Evolutionary conservation across 2,797 vertebrate species (phyloP).

Genomic region (Malurus splendens): DNA sequence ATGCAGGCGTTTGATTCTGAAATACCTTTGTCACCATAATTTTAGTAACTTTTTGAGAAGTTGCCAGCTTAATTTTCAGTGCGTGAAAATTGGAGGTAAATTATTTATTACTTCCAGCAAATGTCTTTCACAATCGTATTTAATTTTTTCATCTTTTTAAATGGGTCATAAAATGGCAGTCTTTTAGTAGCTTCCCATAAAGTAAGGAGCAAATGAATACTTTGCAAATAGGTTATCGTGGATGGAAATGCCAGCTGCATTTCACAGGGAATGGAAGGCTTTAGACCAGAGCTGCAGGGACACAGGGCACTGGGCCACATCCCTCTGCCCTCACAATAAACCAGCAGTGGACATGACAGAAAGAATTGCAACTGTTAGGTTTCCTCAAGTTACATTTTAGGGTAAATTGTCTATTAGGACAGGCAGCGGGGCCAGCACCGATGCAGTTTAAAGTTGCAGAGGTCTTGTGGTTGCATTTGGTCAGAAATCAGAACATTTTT

Average conservation of each 20-base stretch:
- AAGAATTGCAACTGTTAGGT: not conserved
- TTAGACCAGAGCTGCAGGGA: not conserved
- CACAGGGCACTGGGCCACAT: not conserved
- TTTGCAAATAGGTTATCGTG: conserved; percentile 62
- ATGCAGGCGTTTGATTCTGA: conserved; percentile 47
- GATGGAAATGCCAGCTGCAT: conserved; percentile 66
- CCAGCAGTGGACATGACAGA: not conserved
- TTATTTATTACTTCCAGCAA: conserved; percentile 75
- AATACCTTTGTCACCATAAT: conserved; percentile 63
- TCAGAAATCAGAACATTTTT: not conserved
- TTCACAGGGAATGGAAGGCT: conserved; percentile 46
- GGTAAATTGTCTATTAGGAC: not conserved
- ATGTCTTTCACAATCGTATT: conserved; percentile 73
- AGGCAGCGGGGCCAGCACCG: not conserved
- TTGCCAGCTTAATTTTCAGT: conserved; percentile 74
- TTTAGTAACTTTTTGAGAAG: conserved; percentile 74
- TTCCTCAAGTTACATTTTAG: not conserved
- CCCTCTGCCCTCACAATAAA: not conserved
- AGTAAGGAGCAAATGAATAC: conserved; percentile 67
- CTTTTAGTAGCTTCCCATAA: conserved; percentile 67
- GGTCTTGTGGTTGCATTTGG: not conserved
- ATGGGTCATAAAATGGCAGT: conserved; percentile 69
- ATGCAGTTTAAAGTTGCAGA: not conserved
- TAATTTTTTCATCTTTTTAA: conserved; percentile 71
- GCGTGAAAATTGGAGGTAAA: conserved; percentile 69